Conservation (phyloP, 2,113 vertebrate species). For the Ploceus nigricollis region DNA sequence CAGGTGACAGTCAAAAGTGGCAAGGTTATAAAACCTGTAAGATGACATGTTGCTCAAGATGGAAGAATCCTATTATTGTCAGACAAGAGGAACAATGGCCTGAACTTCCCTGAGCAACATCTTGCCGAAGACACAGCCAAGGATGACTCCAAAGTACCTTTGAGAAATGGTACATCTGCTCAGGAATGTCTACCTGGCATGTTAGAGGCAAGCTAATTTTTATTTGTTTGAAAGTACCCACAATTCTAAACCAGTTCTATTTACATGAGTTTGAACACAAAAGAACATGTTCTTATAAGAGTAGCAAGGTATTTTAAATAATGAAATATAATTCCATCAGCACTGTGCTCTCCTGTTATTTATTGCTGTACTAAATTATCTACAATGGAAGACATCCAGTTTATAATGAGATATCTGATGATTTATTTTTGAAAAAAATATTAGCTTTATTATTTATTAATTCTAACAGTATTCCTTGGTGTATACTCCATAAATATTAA, state of each 20-base stretch:
- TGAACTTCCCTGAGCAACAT: background rate
- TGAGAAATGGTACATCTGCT: background rate
- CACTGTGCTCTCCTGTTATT: slow-evolving; percentile 48
- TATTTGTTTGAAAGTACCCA: background rate
- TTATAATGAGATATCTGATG: slow-evolving; percentile 62
- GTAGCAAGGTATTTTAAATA: slow-evolving; percentile 43
- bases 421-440: slow-evolving; percentile 72
- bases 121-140: background rate
- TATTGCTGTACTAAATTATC: slow-evolving; percentile 67
- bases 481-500: slow-evolving; percentile 76
- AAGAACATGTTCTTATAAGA: background rate
- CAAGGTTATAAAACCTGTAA: background rate
- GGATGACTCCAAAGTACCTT: background rate
- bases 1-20: background rate
- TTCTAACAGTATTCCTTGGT: slow-evolving; percentile 59
- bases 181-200: background rate
- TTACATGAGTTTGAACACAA: background rate
- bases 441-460: slow-evolving; percentile 79
- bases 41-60: background rate
- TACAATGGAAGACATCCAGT: slow-evolving; percentile 30
- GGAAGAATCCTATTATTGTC: background rate
- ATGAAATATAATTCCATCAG: slow-evolving; percentile 34
- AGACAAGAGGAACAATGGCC: background rate
- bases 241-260: background rate
- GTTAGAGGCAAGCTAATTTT: background rate